Evolutionary conservation across 2,113 vertebrate species (phyloP).

Genomic region (Jacana jacana): DNA sequence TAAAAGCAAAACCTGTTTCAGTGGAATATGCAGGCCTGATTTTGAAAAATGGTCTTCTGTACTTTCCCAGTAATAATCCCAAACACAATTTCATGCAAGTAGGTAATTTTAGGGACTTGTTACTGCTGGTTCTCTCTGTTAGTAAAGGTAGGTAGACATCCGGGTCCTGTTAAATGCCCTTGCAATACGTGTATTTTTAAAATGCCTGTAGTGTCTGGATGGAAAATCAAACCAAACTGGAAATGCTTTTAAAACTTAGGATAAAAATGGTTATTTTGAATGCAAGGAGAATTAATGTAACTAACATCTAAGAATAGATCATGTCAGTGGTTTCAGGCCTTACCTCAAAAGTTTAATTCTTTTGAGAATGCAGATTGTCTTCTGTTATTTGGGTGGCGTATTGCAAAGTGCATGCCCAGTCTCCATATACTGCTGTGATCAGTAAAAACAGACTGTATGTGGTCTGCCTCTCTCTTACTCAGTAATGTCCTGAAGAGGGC

Average conservation of each 20-base stretch:
- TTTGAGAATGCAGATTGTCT: neutral
- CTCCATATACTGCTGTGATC: neutral
- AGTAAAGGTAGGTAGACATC: neutral
- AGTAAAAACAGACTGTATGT: neutral
- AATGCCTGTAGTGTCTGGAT: neutral
- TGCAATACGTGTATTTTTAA: neutral
- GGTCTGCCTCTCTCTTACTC: neutral
- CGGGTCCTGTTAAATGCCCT: neutral
- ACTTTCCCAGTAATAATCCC: neutral
- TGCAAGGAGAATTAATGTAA: neutral
- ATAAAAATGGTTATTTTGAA: neutral
- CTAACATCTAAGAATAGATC: neutral
- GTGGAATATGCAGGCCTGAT: neutral
- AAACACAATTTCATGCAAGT: neutral
- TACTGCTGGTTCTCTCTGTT: neutral
- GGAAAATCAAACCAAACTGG: neutral
- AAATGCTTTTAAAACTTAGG: neutral
- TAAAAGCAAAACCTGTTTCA: constrained; percentile 25
- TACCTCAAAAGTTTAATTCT: neutral
- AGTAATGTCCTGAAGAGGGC: neutral
- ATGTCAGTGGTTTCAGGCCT: neutral
- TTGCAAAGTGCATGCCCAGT: neutral
- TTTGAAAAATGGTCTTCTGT: constrained; percentile 18
- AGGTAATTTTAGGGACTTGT: neutral
- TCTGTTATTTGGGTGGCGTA: neutral